A percentile compares a stretch with the other conserved stretches of the same genome.
phyloP scores from a whole-genome alignment of 2,888 invertebrate species.

The Drosophila mimica region DNA sequence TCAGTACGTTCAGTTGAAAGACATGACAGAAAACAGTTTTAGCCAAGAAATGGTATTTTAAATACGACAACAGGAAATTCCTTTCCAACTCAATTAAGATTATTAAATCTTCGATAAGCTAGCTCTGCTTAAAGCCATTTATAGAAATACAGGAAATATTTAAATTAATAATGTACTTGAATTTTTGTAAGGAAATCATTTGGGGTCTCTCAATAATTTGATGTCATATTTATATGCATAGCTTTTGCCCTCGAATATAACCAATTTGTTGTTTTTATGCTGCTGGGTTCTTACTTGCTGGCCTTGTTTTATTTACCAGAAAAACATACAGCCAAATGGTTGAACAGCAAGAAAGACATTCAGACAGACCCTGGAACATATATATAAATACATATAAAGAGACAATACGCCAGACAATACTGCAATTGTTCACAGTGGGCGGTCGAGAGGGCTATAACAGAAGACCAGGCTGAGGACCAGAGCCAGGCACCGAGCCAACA shows the following conservation, averaged over 20 bases:
- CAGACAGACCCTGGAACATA: constrained; percentile 2
- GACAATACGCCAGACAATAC: constrained; percentile 61
- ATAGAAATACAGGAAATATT: constrained; percentile 6
- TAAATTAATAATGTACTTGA: constrained; percentile 22
- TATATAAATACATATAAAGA: constrained; percentile 13
- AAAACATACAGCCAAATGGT: constrained; percentile 46
- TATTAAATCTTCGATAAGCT: background rate
- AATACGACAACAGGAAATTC: background rate
- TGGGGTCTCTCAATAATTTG: constrained; percentile 55
- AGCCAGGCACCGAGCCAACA: constrained; percentile 30
- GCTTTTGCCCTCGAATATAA: constrained; percentile 43
- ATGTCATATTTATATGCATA: constrained; percentile 62
- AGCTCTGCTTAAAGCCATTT: background rate
- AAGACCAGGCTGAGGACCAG: constrained; percentile 8
- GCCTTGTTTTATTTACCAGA: constrained; percentile 69
- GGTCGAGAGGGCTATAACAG: constrained; percentile 26
- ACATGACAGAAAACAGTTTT: background rate
- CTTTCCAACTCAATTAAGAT: background rate
- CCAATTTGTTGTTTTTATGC: constrained; percentile 53
- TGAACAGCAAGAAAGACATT: constrained; percentile 15
- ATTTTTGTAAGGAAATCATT: constrained; percentile 13
- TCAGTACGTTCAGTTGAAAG: background rate
- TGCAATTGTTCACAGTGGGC: constrained; percentile 69
- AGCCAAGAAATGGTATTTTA: background rate
- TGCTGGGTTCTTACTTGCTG: constrained; percentile 30